Evolutionary conservation across 1,140 invertebrate species (phyloP).

Genomic region (Drosophila oshimai): DNA sequence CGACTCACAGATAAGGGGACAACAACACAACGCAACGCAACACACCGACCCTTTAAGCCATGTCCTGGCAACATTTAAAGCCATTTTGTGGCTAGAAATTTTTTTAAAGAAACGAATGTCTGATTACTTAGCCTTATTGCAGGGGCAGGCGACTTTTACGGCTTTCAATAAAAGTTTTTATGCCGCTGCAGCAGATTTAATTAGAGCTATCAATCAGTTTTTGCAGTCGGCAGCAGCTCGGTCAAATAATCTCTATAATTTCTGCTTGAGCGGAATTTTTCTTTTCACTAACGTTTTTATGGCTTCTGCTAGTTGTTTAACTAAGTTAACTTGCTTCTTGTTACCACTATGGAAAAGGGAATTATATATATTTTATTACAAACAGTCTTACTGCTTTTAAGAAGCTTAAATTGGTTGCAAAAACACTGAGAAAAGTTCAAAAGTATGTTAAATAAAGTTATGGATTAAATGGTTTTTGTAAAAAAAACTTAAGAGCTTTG

Average conservation of each 20-base stretch:
- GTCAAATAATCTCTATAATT: conserved; percentile 57
- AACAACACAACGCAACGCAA: conserved; percentile 17
- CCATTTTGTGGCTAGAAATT: conserved; percentile 54
- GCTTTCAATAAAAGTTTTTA: conserved; percentile 70
- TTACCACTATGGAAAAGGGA: too few relatives aligned
- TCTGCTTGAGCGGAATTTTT: conserved; percentile 28
- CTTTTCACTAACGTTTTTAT: conserved; percentile 12
- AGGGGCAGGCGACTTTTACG: conserved; percentile 37
- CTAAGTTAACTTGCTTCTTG: not conserved
- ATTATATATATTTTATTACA: too few relatives aligned
- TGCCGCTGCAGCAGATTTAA: conserved; percentile 58
- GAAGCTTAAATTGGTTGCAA: not conserved
- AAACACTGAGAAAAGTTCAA: too few relatives aligned
- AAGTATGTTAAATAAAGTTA: too few relatives aligned
- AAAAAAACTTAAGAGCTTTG: too few relatives aligned
- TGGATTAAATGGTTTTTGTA: too few relatives aligned
- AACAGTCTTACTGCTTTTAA: too few relatives aligned
- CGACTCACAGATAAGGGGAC: conserved; percentile 46
- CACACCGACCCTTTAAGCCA: not conserved
- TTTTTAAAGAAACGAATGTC: conserved; percentile 55
- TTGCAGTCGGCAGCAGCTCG: conserved; percentile 20
- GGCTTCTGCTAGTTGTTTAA: conserved; percentile 14
- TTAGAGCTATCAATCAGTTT: conserved; percentile 73
- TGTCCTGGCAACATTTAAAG: conserved; percentile 35
- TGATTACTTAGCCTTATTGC: conserved; percentile 11